Evolutionary conservation across 2,888 invertebrate genomes (phyloP), one percentile per base, ranked within the genome.

Genomic region (Salticus scenicus): DNA sequence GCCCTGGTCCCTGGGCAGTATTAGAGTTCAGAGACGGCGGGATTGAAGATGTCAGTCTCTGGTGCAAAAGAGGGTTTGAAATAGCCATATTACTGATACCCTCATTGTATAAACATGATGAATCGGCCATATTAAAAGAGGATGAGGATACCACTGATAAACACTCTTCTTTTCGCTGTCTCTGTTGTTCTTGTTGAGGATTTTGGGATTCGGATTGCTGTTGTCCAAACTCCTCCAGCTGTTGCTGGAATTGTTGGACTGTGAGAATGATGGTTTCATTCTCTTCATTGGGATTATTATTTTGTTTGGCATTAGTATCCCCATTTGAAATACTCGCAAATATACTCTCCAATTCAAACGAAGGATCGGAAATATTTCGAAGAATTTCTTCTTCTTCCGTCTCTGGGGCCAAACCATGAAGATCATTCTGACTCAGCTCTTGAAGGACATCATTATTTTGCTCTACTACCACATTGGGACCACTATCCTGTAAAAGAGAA

Each of bases 291-390:
- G 42, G 41, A 28, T 41, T 42, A 14, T 1, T 17, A 42, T 30
- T 24, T 8, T 14, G 37, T 7, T 42, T 77, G 4, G 64, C 71
- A 70, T 42, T 37, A 5, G 70, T n/a, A 17, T 83, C 77, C 5
- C 67, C 31, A 27, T 73, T 83, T 17, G 51, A 57, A 31, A 85
- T 87, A 41, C 90, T 90, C n/a, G 91, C 91, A 86, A 92, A 91
- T 87, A 92, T 90, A 81, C 90, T 90, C 90, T 97, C 97, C 89
- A 97, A 94, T 91, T 97, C 96, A 90, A 97, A 96, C 85, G 95
- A 94, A 76, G 95, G 94, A 51, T 96, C 96, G 42, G 95, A 95
- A 64, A 96, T 92, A 91, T 96, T 95, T 89, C 95, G 95, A 90
- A 96, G 94, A 87, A 96, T 94, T 89, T 96, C 96, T 88, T 95